Evolutionary conservation across 2,888 invertebrate species (phyloP).

Genomic region (Chalcosyrphus nemorum): DNA sequence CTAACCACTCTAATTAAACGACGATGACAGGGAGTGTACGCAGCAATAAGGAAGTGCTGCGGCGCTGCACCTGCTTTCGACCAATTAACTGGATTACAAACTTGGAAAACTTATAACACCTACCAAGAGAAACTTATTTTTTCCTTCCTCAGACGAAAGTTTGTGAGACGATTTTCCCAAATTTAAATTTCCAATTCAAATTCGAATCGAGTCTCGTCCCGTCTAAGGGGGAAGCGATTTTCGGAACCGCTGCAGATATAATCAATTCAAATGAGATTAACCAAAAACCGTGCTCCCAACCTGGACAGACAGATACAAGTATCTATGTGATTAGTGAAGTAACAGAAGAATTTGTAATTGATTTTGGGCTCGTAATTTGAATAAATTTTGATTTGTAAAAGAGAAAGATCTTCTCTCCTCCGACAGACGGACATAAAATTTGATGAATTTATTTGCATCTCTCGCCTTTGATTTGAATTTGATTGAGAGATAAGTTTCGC

Average conservation of each 20-base stretch:
- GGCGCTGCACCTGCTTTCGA: slow-evolving; percentile 46
- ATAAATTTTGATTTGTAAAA: slow-evolving; percentile 15
- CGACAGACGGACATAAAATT: too few species aligned
- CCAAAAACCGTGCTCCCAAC: neutral
- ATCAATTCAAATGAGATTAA: slow-evolving; percentile 2
- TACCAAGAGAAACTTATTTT: slow-evolving; percentile 55
- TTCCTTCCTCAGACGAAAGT: slow-evolving; percentile 20
- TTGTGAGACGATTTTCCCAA: neutral
- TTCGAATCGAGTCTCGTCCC: slow-evolving; percentile 21
- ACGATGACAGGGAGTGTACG: slow-evolving; percentile 36
- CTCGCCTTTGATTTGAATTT: neutral
- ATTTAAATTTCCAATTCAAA: slow-evolving; percentile 8
- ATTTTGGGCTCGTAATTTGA: slow-evolving; percentile 15
- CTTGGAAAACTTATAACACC: slow-evolving; percentile 34
- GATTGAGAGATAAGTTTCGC: neutral
- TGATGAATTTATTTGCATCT: too few species aligned
- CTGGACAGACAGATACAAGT: neutral
- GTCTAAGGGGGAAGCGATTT: neutral
- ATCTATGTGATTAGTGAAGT: slow-evolving; percentile 9
- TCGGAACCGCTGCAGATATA: neutral
- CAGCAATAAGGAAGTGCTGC: slow-evolving; percentile 59
- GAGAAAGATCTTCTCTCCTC: neutral
- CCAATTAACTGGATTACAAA: slow-evolving; percentile 68
- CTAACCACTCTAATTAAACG: slow-evolving; percentile 18
- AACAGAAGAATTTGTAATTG: slow-evolving; percentile 7